Conservation (phyloP, 2,113 vertebrate genomes). For the Oxyura jamaicensis region DNA sequence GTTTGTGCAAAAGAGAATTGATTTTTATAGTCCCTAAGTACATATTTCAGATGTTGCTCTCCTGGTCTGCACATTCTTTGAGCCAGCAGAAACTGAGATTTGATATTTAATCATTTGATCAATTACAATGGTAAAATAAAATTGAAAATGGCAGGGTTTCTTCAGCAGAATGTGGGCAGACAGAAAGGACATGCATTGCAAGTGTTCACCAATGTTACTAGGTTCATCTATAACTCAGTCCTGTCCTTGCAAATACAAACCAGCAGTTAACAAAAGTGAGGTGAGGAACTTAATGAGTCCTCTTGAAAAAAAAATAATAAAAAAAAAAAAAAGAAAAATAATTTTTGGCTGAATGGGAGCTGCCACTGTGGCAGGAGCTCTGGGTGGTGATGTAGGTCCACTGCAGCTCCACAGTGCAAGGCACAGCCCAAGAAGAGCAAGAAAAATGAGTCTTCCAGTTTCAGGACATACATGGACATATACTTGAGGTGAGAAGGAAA, state of each 20-base stretch:
- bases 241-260: background rate
- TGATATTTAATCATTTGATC: background rate
- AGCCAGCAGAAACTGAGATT: background rate
- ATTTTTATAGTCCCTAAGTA: background rate
- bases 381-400: background rate
- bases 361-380: background rate
- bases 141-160: background rate
- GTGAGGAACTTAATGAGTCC: background rate
- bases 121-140: background rate
- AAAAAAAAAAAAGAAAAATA: background rate
- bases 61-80: fast-evolving
- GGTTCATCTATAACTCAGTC: background rate
- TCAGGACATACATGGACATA: fast-evolving
- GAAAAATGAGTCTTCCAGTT: background rate
- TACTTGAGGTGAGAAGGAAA: background rate
- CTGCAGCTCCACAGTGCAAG: fast-evolving
- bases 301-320: background rate
- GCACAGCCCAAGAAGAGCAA: background rate
- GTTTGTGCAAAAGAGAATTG: background rate
- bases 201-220: background rate
- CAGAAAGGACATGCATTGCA: background rate
- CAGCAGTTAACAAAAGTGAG: background rate
- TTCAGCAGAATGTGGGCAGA: background rate
- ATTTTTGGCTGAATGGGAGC: background rate
- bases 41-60: background rate